Percentiles rank a stretch among this genome's conserved stretches.
phyloP scores from a whole-genome alignment of 2,888 invertebrate genomes.

The Dicyrtomina minuta region DNA sequence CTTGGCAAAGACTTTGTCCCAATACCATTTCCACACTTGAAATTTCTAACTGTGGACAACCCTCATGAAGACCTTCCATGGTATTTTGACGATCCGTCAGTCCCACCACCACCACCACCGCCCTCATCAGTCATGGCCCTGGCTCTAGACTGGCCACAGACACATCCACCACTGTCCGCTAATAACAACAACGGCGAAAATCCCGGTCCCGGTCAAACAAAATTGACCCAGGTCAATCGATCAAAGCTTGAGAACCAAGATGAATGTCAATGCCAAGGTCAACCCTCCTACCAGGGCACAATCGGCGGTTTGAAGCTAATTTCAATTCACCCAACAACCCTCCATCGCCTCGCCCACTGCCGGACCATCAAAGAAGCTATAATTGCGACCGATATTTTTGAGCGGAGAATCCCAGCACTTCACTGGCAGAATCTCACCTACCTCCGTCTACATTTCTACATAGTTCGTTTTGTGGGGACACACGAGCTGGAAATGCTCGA shows the following conservation, averaged over 20 bases:
- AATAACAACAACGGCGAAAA: not conserved
- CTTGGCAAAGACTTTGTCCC: conserved; percentile 8
- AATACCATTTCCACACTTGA: conserved; percentile 30
- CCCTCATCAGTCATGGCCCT: not conserved
- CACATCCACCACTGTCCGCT: too few relatives aligned
- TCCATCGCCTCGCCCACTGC: conserved; percentile 9
- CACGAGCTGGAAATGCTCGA: conserved; percentile 32
- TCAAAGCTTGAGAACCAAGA: not conserved
- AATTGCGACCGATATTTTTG: conserved; percentile 27
- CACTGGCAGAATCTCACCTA: conserved; percentile 24
- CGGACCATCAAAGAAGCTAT: conserved; percentile 28
- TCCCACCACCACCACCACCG: too few relatives aligned
- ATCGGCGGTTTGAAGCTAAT: conserved; percentile 21
- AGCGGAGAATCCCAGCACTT: conserved; percentile 24
- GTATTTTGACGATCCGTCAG: not conserved
- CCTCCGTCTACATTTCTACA: conserved; percentile 29
- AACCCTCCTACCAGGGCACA: not conserved
- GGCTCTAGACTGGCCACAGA: too few relatives aligned
- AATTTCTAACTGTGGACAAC: conserved; percentile 30
- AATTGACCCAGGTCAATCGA: not conserved
- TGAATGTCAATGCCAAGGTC: not conserved
- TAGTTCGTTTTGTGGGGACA: conserved; percentile 27
- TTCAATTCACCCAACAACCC: conserved; percentile 13
- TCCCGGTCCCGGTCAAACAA: not conserved
- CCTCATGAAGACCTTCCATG: conserved; percentile 27